phyloP scores from a whole-genome alignment of 2,113 vertebrate genomes.

The Crotophaga sulcirostris region DNA sequence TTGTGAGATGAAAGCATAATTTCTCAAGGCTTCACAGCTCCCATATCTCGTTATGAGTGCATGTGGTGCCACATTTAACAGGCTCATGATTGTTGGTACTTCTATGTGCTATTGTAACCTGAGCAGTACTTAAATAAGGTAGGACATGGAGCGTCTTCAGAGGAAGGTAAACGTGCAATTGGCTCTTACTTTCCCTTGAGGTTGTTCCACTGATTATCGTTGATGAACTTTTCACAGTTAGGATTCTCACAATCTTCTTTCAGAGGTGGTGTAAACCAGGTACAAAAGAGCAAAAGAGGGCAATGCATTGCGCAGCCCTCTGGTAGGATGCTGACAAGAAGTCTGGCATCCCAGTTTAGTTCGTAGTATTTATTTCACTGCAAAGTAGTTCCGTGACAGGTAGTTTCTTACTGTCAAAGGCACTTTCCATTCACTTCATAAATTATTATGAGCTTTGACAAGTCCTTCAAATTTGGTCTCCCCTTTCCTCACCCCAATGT shows the following conservation, averaged over 20 bases:
- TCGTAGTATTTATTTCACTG: conserved; percentile 23
- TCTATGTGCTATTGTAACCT: not conserved
- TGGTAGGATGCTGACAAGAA: not conserved
- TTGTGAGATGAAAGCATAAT: not conserved
- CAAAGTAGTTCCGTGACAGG: not conserved
- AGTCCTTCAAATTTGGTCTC: conserved; percentile 50
- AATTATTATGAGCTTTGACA: conserved; percentile 53
- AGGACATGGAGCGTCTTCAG: not conserved
- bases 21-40: not conserved
- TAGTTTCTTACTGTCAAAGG: conserved; percentile 39
- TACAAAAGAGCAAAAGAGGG: not conserved
- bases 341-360: not conserved
- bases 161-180: not conserved
- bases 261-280: not conserved
- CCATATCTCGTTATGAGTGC: not conserved
- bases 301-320: not conserved
- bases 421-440: conserved; percentile 26
- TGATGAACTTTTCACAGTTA: not conserved
- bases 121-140: not conserved
- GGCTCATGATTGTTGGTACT: not conserved
- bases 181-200: not conserved
- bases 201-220: not conserved
- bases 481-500: not conserved
- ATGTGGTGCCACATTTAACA: not conserved
- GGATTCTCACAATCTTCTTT: not conserved